Percentiles rank a stretch among this genome's conserved stretches.
Evolutionary conservation across 2,888 invertebrate genomes (phyloP).

Genomic region (Clivina fossor): DNA sequence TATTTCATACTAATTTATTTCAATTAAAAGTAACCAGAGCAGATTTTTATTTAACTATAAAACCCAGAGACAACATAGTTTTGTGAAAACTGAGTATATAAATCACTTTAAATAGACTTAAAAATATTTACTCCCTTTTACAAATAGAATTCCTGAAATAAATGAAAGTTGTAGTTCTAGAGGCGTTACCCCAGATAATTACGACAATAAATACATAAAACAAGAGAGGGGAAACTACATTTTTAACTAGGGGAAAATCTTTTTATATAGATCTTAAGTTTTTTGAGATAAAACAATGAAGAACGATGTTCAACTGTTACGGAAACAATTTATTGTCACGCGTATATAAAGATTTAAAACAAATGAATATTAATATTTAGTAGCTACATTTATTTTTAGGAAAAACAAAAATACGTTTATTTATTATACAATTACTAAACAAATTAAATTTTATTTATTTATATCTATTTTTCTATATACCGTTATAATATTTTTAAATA

Average conservation of each 20-base stretch:
- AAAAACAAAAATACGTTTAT: too few relatives aligned
- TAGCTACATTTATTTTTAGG: too few relatives aligned
- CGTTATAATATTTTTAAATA: background rate
- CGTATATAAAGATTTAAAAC: too few relatives aligned
- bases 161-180: conserved; percentile 8
- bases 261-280: conserved; percentile 9
- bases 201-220: conserved; percentile 23
- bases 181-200: conserved; percentile 22
- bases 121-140: conserved; percentile 28
- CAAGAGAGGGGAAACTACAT: conserved; percentile 3
- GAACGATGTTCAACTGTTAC: too few relatives aligned
- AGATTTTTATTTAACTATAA: background rate
- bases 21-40: too few relatives aligned
- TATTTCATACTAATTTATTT: too few relatives aligned
- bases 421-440: too few relatives aligned
- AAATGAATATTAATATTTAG: too few relatives aligned
- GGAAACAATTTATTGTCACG: too few relatives aligned
- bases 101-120: conserved; percentile 17
- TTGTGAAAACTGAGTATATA: conserved; percentile 8
- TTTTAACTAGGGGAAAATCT: conserved; percentile 2
- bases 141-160: conserved; percentile 19
- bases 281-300: too few relatives aligned
- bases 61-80: background rate
- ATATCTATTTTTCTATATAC: background rate
- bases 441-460: too few relatives aligned